Evolutionary conservation across 1,140 invertebrate genomes (phyloP).

Genomic region (Lethrus apterus): DNA sequence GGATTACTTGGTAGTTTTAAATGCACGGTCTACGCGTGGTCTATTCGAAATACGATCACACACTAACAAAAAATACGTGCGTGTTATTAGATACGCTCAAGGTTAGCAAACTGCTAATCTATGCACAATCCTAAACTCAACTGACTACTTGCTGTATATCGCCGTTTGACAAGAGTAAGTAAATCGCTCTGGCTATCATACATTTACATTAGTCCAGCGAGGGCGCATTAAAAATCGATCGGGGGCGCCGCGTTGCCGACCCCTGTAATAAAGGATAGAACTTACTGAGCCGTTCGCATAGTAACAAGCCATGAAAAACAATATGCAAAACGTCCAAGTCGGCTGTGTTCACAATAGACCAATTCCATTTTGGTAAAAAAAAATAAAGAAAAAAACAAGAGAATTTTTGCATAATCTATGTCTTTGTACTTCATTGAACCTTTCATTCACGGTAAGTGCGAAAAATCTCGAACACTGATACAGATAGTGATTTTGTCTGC

Average conservation of each 20-base stretch:
- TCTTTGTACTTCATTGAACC: too few species aligned
- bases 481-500: too few species aligned
- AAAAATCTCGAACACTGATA: too few species aligned
- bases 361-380: too few species aligned
- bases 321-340: too few species aligned
- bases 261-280: neutral
- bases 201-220: slow-evolving; percentile 17
- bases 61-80: slow-evolving; percentile 9
- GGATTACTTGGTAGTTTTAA: slow-evolving; percentile 8
- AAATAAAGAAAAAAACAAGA: too few species aligned
- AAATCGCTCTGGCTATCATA: neutral
- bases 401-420: too few species aligned
- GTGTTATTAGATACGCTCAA: slow-evolving; percentile 9
- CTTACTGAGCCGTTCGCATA: too few species aligned
- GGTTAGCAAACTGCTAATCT: slow-evolving; percentile 9
- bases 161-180: slow-evolving; percentile 3
- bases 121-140: slow-evolving; percentile 9
- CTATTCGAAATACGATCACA: slow-evolving; percentile 9
- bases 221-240: slow-evolving; percentile 17
- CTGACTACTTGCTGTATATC: slow-evolving; percentile 9
- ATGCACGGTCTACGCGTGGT: slow-evolving; percentile 7
- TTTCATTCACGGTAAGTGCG: too few species aligned
- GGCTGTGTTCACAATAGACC: too few species aligned
- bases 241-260: slow-evolving; percentile 19
- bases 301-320: too few species aligned